Evolutionary conservation across 1,140 invertebrate species (phyloP), one percentile per base, ranked within the genome.

Genomic region (Atta cephalotes): DNA sequence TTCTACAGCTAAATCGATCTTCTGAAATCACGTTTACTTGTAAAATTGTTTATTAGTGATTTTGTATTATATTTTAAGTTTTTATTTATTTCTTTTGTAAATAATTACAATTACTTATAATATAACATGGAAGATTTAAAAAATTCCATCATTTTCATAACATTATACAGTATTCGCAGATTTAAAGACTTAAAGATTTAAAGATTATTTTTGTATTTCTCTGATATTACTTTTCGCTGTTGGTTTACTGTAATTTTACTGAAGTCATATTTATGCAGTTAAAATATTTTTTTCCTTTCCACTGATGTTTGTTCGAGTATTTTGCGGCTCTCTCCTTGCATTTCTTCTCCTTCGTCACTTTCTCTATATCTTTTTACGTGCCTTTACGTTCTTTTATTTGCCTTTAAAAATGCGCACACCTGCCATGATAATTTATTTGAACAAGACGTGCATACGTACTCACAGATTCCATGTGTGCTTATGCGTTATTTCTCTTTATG

Each of bases 161-260:
- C 9, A 16, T 71, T 16, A n/a, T 35, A 12, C 39, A 70, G 6
- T 9, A 70, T 35, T 56, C 31, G 1, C 14, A 56, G 58, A 60
- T 77, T 39, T 62, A 71, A 10, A 9, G 21, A 70, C 3, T n/a
- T n/a, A n/a, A n/a, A 56, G 58, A 60, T 77, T 39, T 62, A 71
- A 10, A 9, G 21, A 0, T 56, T 68, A 65, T 65, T n/a, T 71
- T 10, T 70, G 87, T 89, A 88, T 87, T 87, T 92, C 81, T 62
- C 70, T 79, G 56, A 90, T 87, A 92, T 92, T 87, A 85, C 66
- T 45, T 58, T 58, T 77, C 45, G 74, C 70, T 71, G 76, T 56
- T 51, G 56, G 3, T 31, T 58, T 31, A n/a, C 68, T 90, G 79
- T 84, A 91, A 89, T 90, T 87, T 78, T 79, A 9, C 77, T 68